Evolutionary conservation across 2,888 invertebrate genomes (phyloP), one percentile per base, ranked within the genome.

Genomic region (Punctoribates punctum): DNA sequence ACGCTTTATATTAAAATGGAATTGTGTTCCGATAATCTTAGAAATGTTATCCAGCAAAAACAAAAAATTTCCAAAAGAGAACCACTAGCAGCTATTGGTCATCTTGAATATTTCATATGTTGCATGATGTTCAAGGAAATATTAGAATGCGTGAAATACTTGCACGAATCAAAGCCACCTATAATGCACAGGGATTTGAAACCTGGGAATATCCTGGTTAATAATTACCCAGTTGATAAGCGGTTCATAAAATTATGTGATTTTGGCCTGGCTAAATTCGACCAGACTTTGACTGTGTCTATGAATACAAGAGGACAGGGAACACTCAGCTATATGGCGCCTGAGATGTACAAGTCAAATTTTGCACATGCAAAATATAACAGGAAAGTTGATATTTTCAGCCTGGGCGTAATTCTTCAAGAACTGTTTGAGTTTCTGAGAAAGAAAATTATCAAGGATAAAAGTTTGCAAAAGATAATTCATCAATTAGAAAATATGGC

Each of bases 1-100:
- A n/a, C 0, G 2, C 9, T 65, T 65, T 65, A 34, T n/a, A 65
- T 65, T 34, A 34, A 65, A 65, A 65, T 65, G 65, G 65, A 65
- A 13, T 65, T 34, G n/a, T 65, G 65, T 65, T 65, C 29, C 2
- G 29, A 20, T 60, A 20, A 11, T 60, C 20, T 60, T 15, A 11
- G 27, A 27, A 60, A 60, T 25, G 27, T 60, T 17, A 25, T 60
- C 4, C 11, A 23, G 2, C 9, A 15, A 27, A 60, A 60, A 17
- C 60, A 27, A 60, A 60, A 25, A 27, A 1, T 15, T 6, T 60
- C 27, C 15, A 25, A 27, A 60, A 25, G 60, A 60, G n/a, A 51
- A 51, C 13, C 1, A 6, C 13, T 1, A 23, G 15, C 27, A 60
- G 15, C 27, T 3, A 57, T 57, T 8, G 23, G 25, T 57, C 11